phyloP scores from a whole-genome alignment of 1,140 invertebrate genomes.

The Parasteatoda tepidariorum region DNA sequence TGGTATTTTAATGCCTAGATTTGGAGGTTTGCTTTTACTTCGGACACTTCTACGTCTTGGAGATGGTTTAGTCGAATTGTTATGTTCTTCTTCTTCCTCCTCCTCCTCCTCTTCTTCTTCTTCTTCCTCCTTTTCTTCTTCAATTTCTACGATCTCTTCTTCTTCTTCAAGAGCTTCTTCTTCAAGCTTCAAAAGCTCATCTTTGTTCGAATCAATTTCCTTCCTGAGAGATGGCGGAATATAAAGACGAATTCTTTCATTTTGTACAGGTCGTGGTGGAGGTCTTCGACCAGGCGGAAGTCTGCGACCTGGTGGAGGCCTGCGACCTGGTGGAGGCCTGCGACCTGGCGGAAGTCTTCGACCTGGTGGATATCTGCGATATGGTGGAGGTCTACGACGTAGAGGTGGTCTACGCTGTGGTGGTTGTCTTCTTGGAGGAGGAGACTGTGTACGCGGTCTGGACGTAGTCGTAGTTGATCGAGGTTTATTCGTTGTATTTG shows the following conservation, averaged over 20 bases:
- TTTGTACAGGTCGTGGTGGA: not conserved
- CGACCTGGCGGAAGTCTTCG: not conserved
- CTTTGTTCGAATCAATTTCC: not conserved
- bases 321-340: not conserved
- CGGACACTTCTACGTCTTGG: too few species aligned
- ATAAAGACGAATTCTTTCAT: not conserved
- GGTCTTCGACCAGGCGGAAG: too few species aligned
- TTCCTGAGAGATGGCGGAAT: not conserved
- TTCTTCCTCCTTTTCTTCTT: not conserved
- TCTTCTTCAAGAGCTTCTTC: too few species aligned
- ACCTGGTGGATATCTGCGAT: not conserved
- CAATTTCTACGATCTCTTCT: not conserved
- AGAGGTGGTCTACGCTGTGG: not conserved
- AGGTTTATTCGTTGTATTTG: too few species aligned
- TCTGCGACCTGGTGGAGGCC: not conserved
- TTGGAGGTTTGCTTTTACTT: too few species aligned
- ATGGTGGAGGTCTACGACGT: not conserved
- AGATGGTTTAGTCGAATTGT: too few species aligned
- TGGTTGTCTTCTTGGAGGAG: too few species aligned
- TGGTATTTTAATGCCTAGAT: too few species aligned
- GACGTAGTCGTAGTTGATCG: too few species aligned
- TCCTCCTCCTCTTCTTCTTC: not conserved
- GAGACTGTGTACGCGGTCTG: too few species aligned
- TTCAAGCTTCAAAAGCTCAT: too few species aligned
- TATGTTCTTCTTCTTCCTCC: too few species aligned